phyloP scores from a whole-genome alignment of 2,113 vertebrate species.

The Coturnix japonica region DNA sequence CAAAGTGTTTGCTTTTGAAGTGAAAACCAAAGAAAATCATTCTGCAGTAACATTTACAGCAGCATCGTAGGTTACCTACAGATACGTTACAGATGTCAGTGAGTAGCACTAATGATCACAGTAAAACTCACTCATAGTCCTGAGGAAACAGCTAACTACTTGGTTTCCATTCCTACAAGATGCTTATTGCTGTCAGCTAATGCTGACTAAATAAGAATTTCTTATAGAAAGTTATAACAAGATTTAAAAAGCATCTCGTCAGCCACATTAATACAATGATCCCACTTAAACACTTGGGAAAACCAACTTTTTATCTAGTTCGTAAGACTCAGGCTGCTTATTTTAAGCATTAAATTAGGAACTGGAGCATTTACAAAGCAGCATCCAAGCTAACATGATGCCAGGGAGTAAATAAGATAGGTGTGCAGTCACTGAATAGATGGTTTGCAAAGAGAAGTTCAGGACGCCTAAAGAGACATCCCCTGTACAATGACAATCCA shows the following conservation, averaged over 20 bases:
- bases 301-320: background rate
- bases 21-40: background rate
- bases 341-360: background rate
- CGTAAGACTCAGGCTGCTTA: background rate
- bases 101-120: background rate
- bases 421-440: background rate
- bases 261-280: background rate
- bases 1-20: background rate
- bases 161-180: background rate
- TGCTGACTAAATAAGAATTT: background rate
- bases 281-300: background rate
- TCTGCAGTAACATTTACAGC: background rate
- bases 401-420: background rate
- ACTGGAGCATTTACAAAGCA: background rate
- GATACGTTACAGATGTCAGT: background rate
- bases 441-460: background rate
- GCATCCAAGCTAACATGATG: background rate
- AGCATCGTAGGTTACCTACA: background rate
- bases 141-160: background rate
- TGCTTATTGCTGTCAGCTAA: background rate
- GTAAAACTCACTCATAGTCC: background rate
- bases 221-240: background rate
- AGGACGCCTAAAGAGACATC: background rate
- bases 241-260: background rate
- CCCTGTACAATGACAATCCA: background rate